Evolutionary conservation across 2,888 invertebrate genomes (phyloP), one percentile per base, ranked within the genome.

Genomic region (Autographa pulchrina): DNA sequence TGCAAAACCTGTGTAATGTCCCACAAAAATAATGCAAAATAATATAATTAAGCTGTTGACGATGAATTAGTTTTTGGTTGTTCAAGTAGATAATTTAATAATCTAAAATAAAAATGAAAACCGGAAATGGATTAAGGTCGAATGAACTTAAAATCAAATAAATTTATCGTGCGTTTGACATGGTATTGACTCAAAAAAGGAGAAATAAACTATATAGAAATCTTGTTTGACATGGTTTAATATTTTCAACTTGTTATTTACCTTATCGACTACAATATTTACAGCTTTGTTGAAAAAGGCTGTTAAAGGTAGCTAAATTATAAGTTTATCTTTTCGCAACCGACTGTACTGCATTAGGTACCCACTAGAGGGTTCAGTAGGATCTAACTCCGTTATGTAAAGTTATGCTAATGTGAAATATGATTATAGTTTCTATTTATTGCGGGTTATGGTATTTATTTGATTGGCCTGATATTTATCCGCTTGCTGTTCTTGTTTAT

Each of bases 401-500:
- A 54, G 41, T 62, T 66, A 77, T 65, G 72, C 11, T 56, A 63
- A 77, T 43, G 56, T 58, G 32, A 25, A 38, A 68, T 74, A 59
- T 54, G 20, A 52, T 72, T 41, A 52, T 25, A 6, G 14, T 0
- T 5, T 14, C 13, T 58, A 67, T 73, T 64, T 62, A 67, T 78
- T n/a, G 35, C 48, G 18, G n/a, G 18, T 2, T 65, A n/a, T 2
- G 8, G 11, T 56, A 56, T 32, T 66, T 54, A 62, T 59, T 71
- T 41, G 6, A 60, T 54, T 54, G 54, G 18, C 54, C 11, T 54
- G 54, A 20, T 54, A 54, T 56, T 56, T 56, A 56, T 56, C 25
- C 25, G 54, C 54, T 25, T 13, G 20, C 54, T 25, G 18, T 56
- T 20, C 11, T 56, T 20, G 54, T 56, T 56, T 56, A 56, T 56